Evolutionary conservation across 2,888 invertebrate species (phyloP), one percentile per base, ranked within the genome.

Genomic region (Elysia crispata): DNA sequence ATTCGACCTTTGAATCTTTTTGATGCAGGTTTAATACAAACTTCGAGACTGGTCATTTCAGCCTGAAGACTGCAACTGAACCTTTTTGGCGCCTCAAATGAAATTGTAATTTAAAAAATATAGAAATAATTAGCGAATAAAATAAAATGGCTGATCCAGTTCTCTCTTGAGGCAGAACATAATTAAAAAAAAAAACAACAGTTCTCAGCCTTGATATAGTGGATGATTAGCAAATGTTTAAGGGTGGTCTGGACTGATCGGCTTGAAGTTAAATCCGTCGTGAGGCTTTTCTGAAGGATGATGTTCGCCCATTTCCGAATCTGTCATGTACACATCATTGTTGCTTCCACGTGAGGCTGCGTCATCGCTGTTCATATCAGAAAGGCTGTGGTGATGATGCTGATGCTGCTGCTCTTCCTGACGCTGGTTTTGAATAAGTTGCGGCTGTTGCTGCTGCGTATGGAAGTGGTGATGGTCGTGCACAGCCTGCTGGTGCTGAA

Each of bases 261-360:
- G 25, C 60, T 60, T 83, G 77, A 83, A 83, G 20, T 75, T 79
- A 31, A 77, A 77, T 6, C 66, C 69, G 33, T 31, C 57, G 20
- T 28, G 33, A 25, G 6, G 25, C 28, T 83, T 81, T 31, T 74
- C 76, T 15, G 50, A 33, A n/a, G 88, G 89, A 23, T 87, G 83
- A 57, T 88, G 86, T 75, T 90, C 89, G 0, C 88, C 86, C 15
- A 85, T 85, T 73, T 90, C 89, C 13, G 89, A 89, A 80, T 90
- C 90, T 62, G 89, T 89, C 72, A 88, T 88, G 77, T 87, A 87
- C 84, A 88, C 88, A 66, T 89, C 89, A 6, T 85, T 84, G 28
- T 87, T 85, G 69, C 87, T 87, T 33, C 85, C 41, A 3, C 41
- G 67, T 18, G 60, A 25, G 87, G 84, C 76, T 25, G 49, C 67